These are phyloP conservation scores for Platalea minor DNA, from an alignment of 2,797 vertebrate genomes.

Conservation along the genomic window DNA sequence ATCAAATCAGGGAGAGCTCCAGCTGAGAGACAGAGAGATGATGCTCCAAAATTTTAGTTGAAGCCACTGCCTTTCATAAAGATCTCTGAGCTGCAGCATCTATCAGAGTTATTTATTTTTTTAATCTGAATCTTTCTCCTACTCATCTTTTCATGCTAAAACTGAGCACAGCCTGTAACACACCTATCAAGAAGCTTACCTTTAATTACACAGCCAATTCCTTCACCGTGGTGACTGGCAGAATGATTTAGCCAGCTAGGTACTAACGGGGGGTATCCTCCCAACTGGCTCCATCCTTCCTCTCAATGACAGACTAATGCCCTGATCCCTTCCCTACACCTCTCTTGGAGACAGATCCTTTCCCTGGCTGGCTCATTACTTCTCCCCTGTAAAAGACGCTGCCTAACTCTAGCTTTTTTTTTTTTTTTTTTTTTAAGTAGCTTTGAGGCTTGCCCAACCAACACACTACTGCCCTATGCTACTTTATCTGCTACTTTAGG, in stretches of 20 bases:
- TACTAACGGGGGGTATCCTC: not conserved
- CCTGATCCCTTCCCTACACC: not conserved
- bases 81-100: not conserved
- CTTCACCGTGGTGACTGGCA: not conserved
- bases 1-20: not conserved
- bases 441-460: not conserved
- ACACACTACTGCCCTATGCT: not conserved
- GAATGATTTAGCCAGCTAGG: not conserved
- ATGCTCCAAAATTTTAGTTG: not conserved
- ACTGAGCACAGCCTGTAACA: not conserved
- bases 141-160: not conserved
- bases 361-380: not conserved
- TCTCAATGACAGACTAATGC: not conserved
- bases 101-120: not conserved
- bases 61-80: not conserved
- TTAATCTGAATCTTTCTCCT: not conserved
- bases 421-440: not conserved
- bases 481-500: not conserved
- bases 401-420: not conserved
- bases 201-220: not conserved
- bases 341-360: not conserved
- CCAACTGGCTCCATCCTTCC: not conserved
- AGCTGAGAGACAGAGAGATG: not conserved
- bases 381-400: not conserved
- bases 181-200: not conserved